Conservation (phyloP, 2,797 vertebrate species). For the Cetoscarus ocellatus region DNA sequence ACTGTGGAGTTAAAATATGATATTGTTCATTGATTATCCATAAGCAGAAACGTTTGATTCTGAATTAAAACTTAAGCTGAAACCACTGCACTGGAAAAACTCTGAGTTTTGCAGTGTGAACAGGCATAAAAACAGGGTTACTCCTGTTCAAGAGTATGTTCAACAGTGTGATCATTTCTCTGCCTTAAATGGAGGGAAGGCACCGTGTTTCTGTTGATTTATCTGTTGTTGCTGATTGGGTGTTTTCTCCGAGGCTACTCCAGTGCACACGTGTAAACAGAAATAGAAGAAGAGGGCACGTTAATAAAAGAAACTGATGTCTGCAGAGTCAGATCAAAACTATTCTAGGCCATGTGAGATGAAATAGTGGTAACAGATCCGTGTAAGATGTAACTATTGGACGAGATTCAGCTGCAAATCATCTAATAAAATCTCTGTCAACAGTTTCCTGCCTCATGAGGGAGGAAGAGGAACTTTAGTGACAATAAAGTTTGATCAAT, state of each 20-base stretch:
- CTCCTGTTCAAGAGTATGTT: too few species aligned
- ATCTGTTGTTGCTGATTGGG: neutral
- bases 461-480: neutral
- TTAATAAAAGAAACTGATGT: neutral
- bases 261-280: constrained; percentile 2
- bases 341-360: too few species aligned
- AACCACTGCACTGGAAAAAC: too few species aligned
- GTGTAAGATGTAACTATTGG: neutral
- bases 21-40: too few species aligned
- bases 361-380: neutral
- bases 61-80: too few species aligned
- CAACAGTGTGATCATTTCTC: too few species aligned
- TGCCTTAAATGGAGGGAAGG: too few species aligned
- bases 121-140: too few species aligned
- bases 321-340: constrained; percentile 1
- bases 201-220: neutral
- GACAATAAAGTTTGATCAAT: neutral
- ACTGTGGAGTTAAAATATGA: too few species aligned
- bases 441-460: neutral
- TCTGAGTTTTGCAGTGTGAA: too few species aligned
- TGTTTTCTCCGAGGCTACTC: neutral
- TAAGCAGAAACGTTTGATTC: too few species aligned
- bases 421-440: neutral
- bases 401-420: neutral
- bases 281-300: neutral